Base-by-base conservation (phyloP, 2,113 vertebrate genomes). In the Typhlomys cinereus region DNA sequence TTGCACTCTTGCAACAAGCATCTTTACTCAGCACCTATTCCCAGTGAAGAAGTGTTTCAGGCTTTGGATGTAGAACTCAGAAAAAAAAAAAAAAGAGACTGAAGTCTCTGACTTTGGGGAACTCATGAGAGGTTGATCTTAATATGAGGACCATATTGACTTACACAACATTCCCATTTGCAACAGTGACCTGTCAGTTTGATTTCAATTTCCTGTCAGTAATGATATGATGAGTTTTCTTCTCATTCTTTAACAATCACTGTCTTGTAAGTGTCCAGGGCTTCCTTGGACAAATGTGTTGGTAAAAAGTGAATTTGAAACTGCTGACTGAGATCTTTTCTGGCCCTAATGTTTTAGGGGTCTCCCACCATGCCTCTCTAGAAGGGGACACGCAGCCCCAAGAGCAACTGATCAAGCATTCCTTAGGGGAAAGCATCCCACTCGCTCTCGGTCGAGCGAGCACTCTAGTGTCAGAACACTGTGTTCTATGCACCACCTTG, bases 301-400 rank as follows among this genome's bases (percentile, higher is more conserved):
- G 92, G 44, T 85, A 78, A 96, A 93, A 95, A 85, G 44, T 93
- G 74, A 94, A 73, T 96, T 85, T 97, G 91, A 85, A 96, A 86
- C 85, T 97, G 97, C 96, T 97, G 96, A 97, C 97, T 97, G 95
- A 98, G 93, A 94, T 97, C 96, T 98, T 98, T 97, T 98, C 96
- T 98, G 97, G 93, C 97, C 97, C 97, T 97, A 95, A 95, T 98
- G 95, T 98, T 97, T 97, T 98, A 98, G 98, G 97, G 97, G 96
- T 96, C 96, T 98, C 94, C 97, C 95, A 91, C 96, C 97, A 93
- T 96, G 96, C 97, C 95, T 98, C 97, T 98, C 97, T 98, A 97
- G 98, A 97, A 98, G 98, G 97, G 97, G 95, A 96, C 93, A 98
- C 96, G 96, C 97, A 97, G 74, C 96, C 98, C 98, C 96, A 97